phyloP scores from a whole-genome alignment of 2,888 invertebrate species.

The Xestia rhomboidea region DNA sequence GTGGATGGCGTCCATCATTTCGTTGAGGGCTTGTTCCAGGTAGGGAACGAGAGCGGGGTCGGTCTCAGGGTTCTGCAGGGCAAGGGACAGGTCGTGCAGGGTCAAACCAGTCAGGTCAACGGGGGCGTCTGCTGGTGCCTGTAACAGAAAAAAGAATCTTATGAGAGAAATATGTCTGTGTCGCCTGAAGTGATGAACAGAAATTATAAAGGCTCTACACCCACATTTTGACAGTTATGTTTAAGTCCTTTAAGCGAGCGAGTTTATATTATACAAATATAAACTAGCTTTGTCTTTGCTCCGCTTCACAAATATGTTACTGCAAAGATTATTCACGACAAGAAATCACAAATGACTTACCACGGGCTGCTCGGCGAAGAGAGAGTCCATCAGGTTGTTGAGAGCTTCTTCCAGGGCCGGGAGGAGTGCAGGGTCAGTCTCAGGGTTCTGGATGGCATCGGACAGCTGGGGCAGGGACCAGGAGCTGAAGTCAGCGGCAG shows the following conservation, averaged over 20 bases:
- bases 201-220: neutral
- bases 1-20: constrained; percentile 73
- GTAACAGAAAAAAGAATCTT: neutral
- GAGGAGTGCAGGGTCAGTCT: constrained; percentile 70
- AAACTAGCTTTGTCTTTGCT: too few species aligned
- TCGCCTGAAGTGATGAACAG: neutral
- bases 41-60: constrained; percentile 73
- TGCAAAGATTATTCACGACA: neutral
- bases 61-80: constrained; percentile 75
- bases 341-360: constrained; percentile 64
- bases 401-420: constrained; percentile 76
- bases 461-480: constrained; percentile 77
- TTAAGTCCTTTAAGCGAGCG: too few species aligned
- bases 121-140: constrained; percentile 69
- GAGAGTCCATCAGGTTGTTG: constrained; percentile 73
- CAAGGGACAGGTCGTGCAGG: constrained; percentile 72
- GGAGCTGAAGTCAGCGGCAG: constrained; percentile 64
- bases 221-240: too few species aligned
- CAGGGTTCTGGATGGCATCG: constrained; percentile 74
- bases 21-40: constrained; percentile 76
- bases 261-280: too few species aligned
- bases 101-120: constrained; percentile 74
- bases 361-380: constrained; percentile 71
- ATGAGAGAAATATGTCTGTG: neutral
- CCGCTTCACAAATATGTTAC: neutral